Conservation (phyloP, 2,888 invertebrate species). For the Trichopoda pennipes region DNA sequence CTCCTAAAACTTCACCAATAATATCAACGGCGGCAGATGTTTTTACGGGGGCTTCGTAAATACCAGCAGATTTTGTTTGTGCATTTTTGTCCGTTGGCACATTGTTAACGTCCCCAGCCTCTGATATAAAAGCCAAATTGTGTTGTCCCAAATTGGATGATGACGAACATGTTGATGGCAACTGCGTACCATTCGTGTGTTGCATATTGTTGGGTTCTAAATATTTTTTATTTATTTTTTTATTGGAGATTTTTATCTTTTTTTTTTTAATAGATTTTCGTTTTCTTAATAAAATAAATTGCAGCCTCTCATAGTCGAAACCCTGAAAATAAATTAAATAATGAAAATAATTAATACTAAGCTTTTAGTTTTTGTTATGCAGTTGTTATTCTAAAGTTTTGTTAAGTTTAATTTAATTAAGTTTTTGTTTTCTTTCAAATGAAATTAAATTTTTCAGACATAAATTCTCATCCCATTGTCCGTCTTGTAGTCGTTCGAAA, state of each 20-base stretch:
- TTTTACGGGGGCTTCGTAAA: not conserved
- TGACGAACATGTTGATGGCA: conserved; percentile 67
- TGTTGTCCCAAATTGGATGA: conserved; percentile 71
- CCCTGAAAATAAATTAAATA: conserved; percentile 30
- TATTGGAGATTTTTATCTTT: not conserved
- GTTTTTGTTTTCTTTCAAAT: too few relatives aligned
- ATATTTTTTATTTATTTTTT: not conserved
- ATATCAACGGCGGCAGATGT: conserved; percentile 72
- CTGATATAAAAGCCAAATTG: conserved; percentile 57
- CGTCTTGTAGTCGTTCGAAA: too few relatives aligned
- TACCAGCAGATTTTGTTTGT: not conserved
- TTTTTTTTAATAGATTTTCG: not conserved
- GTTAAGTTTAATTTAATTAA: too few relatives aligned
- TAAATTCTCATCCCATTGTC: too few relatives aligned
- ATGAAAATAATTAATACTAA: conserved; percentile 9
- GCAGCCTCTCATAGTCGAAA: conserved; percentile 42
- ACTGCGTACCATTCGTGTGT: conserved; percentile 48
- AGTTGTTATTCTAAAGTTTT: not conserved
- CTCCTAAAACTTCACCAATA: conserved; percentile 78
- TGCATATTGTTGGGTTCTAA: conserved; percentile 39
- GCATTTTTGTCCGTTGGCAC: not conserved
- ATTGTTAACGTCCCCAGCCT: conserved; percentile 17
- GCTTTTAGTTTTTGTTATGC: too few relatives aligned
- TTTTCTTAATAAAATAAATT: not conserved
- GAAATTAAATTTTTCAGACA: too few relatives aligned